phyloP scores from a whole-genome alignment of 2,797 vertebrate species.

The Coluber constrictor region DNA sequence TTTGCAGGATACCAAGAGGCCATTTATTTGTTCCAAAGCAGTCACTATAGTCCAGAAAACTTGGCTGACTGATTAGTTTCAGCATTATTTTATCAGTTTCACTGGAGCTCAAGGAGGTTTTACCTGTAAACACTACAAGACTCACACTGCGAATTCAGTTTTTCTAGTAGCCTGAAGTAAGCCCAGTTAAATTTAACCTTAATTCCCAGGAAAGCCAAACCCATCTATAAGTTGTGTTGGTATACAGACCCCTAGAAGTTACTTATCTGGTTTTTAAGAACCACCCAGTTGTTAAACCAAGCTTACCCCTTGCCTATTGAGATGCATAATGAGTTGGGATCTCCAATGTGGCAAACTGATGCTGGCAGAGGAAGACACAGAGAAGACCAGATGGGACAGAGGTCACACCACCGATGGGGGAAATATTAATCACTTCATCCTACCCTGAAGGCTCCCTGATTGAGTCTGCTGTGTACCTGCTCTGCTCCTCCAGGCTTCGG shows the following conservation, averaged over 20 bases:
- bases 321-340: not conserved
- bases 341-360: not conserved
- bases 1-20: not conserved
- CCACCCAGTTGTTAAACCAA: not conserved
- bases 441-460: slow-evolving; percentile 86
- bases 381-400: slow-evolving; percentile 60
- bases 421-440: slow-evolving; percentile 74
- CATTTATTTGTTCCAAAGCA: not conserved
- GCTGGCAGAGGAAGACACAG: slow-evolving; percentile 17
- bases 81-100: not conserved
- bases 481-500: slow-evolving; percentile 89
- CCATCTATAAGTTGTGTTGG: not conserved
- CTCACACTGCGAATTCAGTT: not conserved
- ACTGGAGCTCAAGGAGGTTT: not conserved
- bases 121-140: not conserved
- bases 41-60: not conserved
- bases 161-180: not conserved
- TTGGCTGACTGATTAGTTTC: not conserved
- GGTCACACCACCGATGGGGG: not conserved
- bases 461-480: slow-evolving; percentile 88
- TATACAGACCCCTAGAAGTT: not conserved
- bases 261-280: not conserved
- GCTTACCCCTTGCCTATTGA: not conserved
- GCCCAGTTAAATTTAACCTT: not conserved
- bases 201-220: not conserved